Evolutionary conservation across 2,113 vertebrate genomes (phyloP).

Genomic region (Lycaon pictus): DNA sequence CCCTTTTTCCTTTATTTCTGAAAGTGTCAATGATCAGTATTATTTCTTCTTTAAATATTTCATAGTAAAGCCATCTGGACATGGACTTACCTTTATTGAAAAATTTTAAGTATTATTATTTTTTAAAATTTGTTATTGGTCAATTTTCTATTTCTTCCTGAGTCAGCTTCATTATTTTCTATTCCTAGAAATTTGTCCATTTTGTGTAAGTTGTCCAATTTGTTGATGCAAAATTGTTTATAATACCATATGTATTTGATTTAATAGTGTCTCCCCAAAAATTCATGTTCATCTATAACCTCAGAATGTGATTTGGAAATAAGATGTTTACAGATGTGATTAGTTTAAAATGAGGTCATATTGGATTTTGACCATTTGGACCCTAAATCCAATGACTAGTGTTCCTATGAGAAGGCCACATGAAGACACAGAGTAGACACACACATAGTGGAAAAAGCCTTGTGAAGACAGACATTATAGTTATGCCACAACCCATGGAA

Average conservation of each 20-base stretch:
- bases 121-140: not conserved
- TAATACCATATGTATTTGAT: not conserved
- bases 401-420: not conserved
- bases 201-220: not conserved
- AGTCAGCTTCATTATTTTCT: not conserved
- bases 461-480: not conserved
- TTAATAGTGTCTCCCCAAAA: not conserved
- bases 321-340: not conserved
- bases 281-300: not conserved
- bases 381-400: not conserved
- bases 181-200: not conserved
- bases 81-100: not conserved
- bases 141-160: constrained; percentile 22
- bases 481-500: not conserved
- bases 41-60: constrained; percentile 22
- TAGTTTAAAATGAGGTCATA: not conserved
- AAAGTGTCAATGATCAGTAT: not conserved
- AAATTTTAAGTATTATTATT: constrained; percentile 7
- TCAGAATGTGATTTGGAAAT: not conserved
- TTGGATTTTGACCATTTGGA: not conserved
- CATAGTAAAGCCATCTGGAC: not conserved
- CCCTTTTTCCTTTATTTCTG: not conserved
- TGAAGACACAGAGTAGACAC: not conserved
- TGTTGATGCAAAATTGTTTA: not conserved
- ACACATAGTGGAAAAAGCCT: not conserved